Base-by-base conservation (phyloP, 2,113 vertebrate genomes). In the Anser cygnoides region DNA sequence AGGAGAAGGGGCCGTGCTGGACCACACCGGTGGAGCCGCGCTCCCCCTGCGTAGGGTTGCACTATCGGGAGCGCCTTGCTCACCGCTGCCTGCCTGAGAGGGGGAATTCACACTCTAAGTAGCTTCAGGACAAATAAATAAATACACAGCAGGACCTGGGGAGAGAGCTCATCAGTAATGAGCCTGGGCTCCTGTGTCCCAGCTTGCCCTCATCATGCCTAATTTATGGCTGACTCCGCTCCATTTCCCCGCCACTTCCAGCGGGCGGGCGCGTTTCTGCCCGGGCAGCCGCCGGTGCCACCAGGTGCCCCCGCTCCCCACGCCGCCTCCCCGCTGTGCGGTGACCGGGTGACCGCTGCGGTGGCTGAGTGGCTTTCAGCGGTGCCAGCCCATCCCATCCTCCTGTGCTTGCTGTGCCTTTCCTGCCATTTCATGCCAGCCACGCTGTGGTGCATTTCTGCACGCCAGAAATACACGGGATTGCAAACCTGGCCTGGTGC, bases 261-360 rank as follows among this genome's bases (percentile, higher is more conserved):
- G 39, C 3, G 16, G 18, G 62, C 35, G 43, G 68, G 15, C 12
- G 2, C 10, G 4, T 29, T 35, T 31, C 68, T 7, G 29, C 65
- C n/a, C 3, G 44, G 65, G 46, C 44, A 44, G 84, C 35, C 25
- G 59, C 31, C 0, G 2, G 29, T 41, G 73, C 39, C 79, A 59
- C 59, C 15, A 52, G 50, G 1, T 0, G 2, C 25, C 35, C 43
- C 0, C 1, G 33, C 61, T 33, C 67, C 61, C 73, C 1, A 1
- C 33, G 2, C 19, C 23, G 22, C 26, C 28, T 21, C 8, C 13
- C 23, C 0, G 0, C 33, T 1, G 23, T 52, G 50, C 3, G 12
- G 22, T 52, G 50, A 18, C 19, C 3, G 28, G 29, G 41, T 23
- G 17, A 55, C 0, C 6, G 18, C 14, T 39, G 59, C 0, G 1